Evolutionary conservation across 2,888 invertebrate species (phyloP), one percentile per base, ranked within the genome.

Genomic region (Metellina segmentata): DNA sequence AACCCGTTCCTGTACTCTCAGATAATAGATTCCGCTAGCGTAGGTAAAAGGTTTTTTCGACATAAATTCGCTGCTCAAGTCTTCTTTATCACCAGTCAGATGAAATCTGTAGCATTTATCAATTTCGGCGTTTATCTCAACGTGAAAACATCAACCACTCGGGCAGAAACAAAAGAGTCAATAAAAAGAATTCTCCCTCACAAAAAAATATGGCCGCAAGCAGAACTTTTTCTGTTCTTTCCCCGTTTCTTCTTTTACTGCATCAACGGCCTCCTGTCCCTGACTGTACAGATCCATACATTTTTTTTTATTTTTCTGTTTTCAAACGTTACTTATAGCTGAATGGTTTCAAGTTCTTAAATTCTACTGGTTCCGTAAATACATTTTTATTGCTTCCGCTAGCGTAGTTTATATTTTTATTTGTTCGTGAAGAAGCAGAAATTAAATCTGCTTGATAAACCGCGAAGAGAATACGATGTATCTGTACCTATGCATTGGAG

Each of bases 31-130:
- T 88, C 88, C 75, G 88, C 81, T 19, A 49, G 74, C 88, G 88
- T 81, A 88, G 81, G 88, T 88, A 81, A 81, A 88, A 88, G 81
- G 61, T 81, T 75, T 81, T 72, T 69, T 74, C 49, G 81, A 88
- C 88, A 88, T 88, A 88, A 88, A 81, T 88, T 88, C 81, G 1
- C 69, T 75, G 75, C 61, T 88, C 81, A 61, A 75, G 88, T 81
- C 81, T 88, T 88, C 88, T 88, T 88, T 88, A 88, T 88, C 88
- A 75, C 88, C 81, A 88, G 88, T 88, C 81, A 75, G 88, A 88
- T 81, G 75, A 88, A 88, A 88, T 88, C 88, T 88, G 88, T 81
- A 81, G 69, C 88, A 88, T 88, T 88, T 88, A 88, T 88, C 88
- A 88, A 88, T 88, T 88, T 88, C 88, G 74, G 88, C 88, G 88